A percentile compares a stretch with the other conserved stretches of the same genome.
Evolutionary conservation across 2,888 invertebrate genomes (phyloP).

Genomic region (Acronicta alni): DNA sequence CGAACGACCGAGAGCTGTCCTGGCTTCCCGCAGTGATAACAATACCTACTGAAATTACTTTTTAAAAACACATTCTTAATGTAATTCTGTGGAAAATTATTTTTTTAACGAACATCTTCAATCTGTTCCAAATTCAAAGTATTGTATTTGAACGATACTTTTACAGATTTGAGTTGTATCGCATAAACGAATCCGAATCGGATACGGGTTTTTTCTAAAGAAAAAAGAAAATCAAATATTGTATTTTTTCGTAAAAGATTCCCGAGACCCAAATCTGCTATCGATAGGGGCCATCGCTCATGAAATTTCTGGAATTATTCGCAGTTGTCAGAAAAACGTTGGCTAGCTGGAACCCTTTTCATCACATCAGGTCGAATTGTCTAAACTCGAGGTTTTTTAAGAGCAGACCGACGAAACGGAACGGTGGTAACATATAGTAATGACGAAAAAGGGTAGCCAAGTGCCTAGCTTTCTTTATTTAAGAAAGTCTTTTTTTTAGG

Average conservation of each 20-base stretch:
- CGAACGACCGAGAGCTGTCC: slow-evolving; percentile 64
- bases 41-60: slow-evolving; percentile 73
- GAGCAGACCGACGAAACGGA: slow-evolving; percentile 37
- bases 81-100: slow-evolving; percentile 42
- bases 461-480: slow-evolving; percentile 25
- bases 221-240: slow-evolving; percentile 6
- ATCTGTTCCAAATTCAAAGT: slow-evolving; percentile 21
- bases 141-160: slow-evolving; percentile 34
- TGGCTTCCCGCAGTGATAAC: slow-evolving; percentile 71
- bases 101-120: slow-evolving; percentile 50
- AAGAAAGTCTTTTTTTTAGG: too few species aligned
- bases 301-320: slow-evolving; percentile 40
- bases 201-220: slow-evolving; percentile 16
- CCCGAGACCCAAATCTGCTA: slow-evolving; percentile 29
- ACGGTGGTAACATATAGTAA: slow-evolving; percentile 55
- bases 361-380: slow-evolving; percentile 54
- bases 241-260: slow-evolving; percentile 29
- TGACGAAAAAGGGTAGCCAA: slow-evolving; percentile 50
- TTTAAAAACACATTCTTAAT: slow-evolving; percentile 59
- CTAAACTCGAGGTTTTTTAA: slow-evolving; percentile 43
- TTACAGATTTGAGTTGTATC: slow-evolving; percentile 32
- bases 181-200: slow-evolving; percentile 6
- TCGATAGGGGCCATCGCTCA: slow-evolving; percentile 31
- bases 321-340: slow-evolving; percentile 47
- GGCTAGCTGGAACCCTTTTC: slow-evolving; percentile 50